Evolutionary conservation across 2,113 vertebrate species (phyloP).

Genomic region (Trochalopteron elliotii): DNA sequence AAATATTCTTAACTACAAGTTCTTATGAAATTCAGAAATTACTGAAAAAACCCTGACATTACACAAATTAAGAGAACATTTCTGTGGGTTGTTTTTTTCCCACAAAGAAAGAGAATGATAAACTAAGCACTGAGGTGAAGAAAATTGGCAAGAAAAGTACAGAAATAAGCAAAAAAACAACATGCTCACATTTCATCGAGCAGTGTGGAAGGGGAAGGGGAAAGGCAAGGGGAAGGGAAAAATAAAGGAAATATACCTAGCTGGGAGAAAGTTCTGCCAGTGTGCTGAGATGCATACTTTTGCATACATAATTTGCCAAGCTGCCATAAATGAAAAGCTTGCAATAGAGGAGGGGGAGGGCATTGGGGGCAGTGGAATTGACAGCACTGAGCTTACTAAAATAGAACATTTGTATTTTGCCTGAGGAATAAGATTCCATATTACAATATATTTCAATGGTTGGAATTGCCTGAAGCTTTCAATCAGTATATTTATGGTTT

Average conservation of each 20-base stretch:
- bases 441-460: neutral
- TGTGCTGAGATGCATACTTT: neutral
- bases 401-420: neutral
- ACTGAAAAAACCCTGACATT: neutral
- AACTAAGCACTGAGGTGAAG: neutral
- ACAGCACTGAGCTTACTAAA: neutral
- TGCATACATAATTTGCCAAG: neutral
- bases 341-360: neutral
- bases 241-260: neutral
- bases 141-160: neutral
- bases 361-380: neutral
- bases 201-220: neutral
- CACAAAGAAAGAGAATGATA: neutral
- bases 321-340: neutral
- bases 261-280: neutral
- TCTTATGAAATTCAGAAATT: neutral
- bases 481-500: neutral
- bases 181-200: neutral
- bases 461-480: neutral
- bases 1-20: neutral
- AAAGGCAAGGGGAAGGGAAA: neutral
- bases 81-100: neutral
- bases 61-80: neutral
- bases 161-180: neutral
- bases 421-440: neutral